Evolutionary conservation across 1,140 invertebrate genomes (phyloP), one percentile per base, ranked within the genome.

Genomic region (Goniozus legneri): DNA sequence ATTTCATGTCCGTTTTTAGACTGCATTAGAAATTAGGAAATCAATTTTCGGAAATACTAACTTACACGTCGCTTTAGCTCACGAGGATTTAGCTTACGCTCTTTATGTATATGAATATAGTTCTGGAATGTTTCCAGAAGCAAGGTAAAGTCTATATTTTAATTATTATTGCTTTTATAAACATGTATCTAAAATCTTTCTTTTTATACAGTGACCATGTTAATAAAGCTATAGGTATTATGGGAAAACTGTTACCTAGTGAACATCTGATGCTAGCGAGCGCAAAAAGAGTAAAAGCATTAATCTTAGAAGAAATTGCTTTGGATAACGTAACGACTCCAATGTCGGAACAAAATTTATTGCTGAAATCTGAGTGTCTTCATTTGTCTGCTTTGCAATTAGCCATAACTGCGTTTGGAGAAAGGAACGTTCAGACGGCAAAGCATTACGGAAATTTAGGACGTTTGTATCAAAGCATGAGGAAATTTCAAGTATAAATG

Each of bases 361-460:
- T 91, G 21, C 60, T 75, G 15, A 85, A 92, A 71, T 89, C 92
- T 0, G 89, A 95, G 67, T 78, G 80, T 34, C 75, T 95, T 13
- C 92, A 96, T 75, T 80, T 86, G 38, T 84, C 84, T 39, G 91
- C 92, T 8, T 76, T 95, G 15, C 73, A 82, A 20, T 74, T 94
- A 44, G 84, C 89, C 1, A 82, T 83, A 66, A 80, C 84, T 60
- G 84, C 86, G 1, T 94, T 95, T 69, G 93, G 92, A 3, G 91
- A 95, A 73, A 84, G 85, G 66, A 95, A 95, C 73, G 89, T 96
- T 8, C 91, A 95, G 76, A 95, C 92, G 3, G 92, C 92, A 3
- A 96, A 95, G 67, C 91, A 95, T 71, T 96, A 95, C 74, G 92
- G 92, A 2, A 96, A 97, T 76, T 78, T 97, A 34, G 93, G 92